A percentile compares a stretch with the other conserved stretches of the same genome.
Evolutionary conservation across 2,113 vertebrate genomes (phyloP).

Genomic region (Callionymus lyra): DNA sequence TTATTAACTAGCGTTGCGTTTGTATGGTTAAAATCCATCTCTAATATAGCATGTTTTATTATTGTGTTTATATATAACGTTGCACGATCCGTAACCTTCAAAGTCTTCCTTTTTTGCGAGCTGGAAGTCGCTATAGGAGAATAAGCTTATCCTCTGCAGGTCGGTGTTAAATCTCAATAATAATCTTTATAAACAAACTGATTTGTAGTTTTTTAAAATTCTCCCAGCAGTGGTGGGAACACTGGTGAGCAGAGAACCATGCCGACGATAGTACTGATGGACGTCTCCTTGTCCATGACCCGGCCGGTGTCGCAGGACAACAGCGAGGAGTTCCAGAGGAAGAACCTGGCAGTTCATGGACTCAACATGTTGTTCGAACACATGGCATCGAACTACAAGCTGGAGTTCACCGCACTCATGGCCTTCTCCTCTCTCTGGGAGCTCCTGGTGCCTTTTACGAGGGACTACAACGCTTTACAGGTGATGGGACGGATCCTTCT

Average conservation of each 20-base stretch:
- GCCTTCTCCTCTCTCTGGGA: constrained; percentile 96
- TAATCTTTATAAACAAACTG: background rate
- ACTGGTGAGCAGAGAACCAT: constrained; percentile 52
- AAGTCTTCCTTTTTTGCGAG: too few species aligned
- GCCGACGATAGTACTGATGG: constrained; percentile 94
- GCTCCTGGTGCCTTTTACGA: constrained; percentile 90
- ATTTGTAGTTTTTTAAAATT: background rate
- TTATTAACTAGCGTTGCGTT: background rate
- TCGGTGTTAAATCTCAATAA: background rate
- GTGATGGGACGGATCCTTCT: constrained; percentile 59
- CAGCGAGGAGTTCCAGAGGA: constrained; percentile 89
- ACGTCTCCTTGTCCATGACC: constrained; percentile 98
- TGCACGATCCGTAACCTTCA: too few species aligned
- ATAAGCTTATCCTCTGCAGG: background rate
- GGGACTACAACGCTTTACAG: constrained; percentile 95
- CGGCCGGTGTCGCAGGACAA: constrained; percentile 85
- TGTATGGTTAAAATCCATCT: too few species aligned
- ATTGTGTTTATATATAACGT: too few species aligned
- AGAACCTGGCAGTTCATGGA: constrained; percentile 89
- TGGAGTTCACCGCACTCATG: constrained; percentile 90
- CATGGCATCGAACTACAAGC: constrained; percentile 94
- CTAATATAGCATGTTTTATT: too few species aligned
- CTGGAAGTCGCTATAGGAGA: too few species aligned
- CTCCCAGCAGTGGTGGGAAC: background rate
- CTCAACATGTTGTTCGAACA: constrained; percentile 97